Evolutionary conservation across 2,888 invertebrate species (phyloP).

Genomic region (Steinernema hermaphroditum): DNA sequence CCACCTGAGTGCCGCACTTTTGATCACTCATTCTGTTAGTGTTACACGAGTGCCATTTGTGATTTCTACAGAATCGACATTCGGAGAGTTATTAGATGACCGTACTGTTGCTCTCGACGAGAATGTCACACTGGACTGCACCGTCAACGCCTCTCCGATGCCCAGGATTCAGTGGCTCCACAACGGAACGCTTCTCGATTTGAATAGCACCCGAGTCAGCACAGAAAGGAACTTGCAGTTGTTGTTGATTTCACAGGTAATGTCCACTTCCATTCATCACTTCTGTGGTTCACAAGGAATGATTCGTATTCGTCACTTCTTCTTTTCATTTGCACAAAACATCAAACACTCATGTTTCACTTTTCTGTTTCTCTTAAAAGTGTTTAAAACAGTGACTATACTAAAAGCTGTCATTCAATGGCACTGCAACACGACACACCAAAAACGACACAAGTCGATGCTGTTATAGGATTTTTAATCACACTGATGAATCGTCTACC

Average conservation of each 20-base stretch:
- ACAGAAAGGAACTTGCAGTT: slow-evolving; percentile 5
- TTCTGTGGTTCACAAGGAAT: background rate
- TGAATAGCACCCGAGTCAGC: slow-evolving; percentile 17
- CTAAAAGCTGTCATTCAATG: background rate
- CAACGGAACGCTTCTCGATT: background rate
- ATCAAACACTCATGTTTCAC: background rate
- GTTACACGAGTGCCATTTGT: slow-evolving; percentile 24
- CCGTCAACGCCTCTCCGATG: background rate
- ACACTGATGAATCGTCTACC: background rate
- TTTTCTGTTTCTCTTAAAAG: background rate
- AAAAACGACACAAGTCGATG: too few species aligned
- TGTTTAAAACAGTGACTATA: background rate
- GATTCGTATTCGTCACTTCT: background rate
- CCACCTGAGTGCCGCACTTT: background rate
- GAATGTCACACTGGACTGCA: slow-evolving; percentile 23
- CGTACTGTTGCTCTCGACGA: background rate
- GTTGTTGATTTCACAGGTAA: slow-evolving; percentile 20
- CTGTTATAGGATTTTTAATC: background rate
- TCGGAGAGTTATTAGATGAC: slow-evolving; percentile 10
- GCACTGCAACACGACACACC: too few species aligned
- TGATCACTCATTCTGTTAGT: background rate
- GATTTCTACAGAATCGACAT: slow-evolving; percentile 22
- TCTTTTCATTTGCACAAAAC: background rate
- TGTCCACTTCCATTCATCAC: background rate
- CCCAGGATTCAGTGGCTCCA: slow-evolving; percentile 1